These are phyloP conservation scores for Ectobius pallidus DNA, from an alignment of 2,888 invertebrate genomes.

Conservation along the genomic window DNA sequence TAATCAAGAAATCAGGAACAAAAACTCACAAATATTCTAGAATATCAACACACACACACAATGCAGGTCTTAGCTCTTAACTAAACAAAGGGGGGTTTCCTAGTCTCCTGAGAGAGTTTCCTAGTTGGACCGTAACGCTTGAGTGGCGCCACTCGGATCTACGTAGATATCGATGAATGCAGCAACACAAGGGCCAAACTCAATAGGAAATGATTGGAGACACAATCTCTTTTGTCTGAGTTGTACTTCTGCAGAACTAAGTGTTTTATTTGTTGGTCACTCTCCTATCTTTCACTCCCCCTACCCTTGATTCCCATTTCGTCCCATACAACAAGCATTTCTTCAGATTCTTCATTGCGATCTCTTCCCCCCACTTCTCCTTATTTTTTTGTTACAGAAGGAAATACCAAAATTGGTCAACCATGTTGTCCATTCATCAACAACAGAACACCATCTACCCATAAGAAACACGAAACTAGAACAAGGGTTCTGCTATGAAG, in stretches of 20 bases:
- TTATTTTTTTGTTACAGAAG: not conserved
- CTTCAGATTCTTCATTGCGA: not conserved
- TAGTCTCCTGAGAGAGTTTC: conserved; percentile 27
- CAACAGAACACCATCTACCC: not conserved
- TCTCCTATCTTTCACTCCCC: conserved; percentile 8
- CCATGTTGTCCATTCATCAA: conserved; percentile 13
- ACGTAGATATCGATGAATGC: conserved; percentile 24
- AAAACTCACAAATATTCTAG: not conserved
- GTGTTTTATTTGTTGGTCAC: conserved; percentile 25
- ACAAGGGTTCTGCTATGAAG: too few species aligned
- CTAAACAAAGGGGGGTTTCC: conserved; percentile 7
- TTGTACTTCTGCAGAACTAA: conserved; percentile 6
- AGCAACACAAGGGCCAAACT: conserved; percentile 24
- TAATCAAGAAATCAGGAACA: too few species aligned
- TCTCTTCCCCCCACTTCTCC: not conserved
- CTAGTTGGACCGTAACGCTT: conserved; percentile 27
- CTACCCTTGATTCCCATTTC: not conserved
- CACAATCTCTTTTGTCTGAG: conserved; percentile 12
- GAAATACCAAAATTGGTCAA: not conserved
- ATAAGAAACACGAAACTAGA: too few species aligned
- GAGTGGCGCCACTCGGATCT: conserved; percentile 29
- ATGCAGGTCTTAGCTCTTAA: not conserved
- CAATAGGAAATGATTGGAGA: conserved; percentile 28
- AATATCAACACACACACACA: not conserved
- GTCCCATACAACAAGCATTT: not conserved